Base-by-base conservation (phyloP, 53 echinoderm and acorn worm species). In the Antedon mediterranea region DNA sequence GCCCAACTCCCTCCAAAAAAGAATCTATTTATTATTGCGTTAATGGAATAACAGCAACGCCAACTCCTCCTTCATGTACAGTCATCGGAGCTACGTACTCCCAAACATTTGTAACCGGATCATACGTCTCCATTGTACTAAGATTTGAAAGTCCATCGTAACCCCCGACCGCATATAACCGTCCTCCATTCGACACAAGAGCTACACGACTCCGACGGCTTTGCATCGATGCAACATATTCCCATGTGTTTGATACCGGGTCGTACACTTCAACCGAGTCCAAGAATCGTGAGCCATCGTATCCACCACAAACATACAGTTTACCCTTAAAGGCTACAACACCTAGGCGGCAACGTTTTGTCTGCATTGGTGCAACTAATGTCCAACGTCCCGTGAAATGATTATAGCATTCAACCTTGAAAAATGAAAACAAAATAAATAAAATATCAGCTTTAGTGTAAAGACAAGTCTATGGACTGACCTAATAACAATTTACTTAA, bases 311-410 rank as follows among this genome's bases (percentile, higher is more conserved):
- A 43, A 91, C 92, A 73, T 94, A 94, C 27, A 93, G 90, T 73
- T 92, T 92, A 27, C 97, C 91, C 71, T 95, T 92, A 81, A 92
- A 91, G 23, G 97, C 88, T 9, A 87, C 86, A 28, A 95, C 97
- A 15, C 97, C 97, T 13, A 95, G 88, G 57, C 97, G 85, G 43
- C 97, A 95, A 30, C 97, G 81, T 34, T 95, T 95, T 70, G 86
- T 92, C 72, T 87, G 89, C 97, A 95, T 95, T 32, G 91, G 84
- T 28, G 89, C 92, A 15, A 95, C 89, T 33, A 88, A 88, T 20
- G 91, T 95, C 97, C 97, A 95, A 31, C 97, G 83, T 26, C 97
- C 97, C 0, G 97, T 95, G 77, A 95, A 95, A 30, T 92, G 97
- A 73, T 95, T 95, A 78, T 92, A 95, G 72, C 91, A 92, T 71